Evolutionary conservation across 1,140 invertebrate genomes (phyloP), one percentile per base, ranked within the genome.

Genomic region (Daktulosphaira vitifoliae): DNA sequence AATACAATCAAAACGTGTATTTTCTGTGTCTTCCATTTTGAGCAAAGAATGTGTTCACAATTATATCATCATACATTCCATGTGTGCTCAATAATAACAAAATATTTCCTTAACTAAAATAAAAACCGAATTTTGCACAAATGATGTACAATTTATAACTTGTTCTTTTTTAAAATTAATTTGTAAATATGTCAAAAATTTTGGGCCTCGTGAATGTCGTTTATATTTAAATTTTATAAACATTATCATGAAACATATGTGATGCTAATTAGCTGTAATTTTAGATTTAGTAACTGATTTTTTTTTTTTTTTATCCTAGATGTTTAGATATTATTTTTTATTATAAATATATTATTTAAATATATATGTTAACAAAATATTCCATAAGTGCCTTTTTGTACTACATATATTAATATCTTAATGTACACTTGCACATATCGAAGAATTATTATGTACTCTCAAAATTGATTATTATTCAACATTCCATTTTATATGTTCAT

Each of bases 381-480:
- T 59, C 54, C 54, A 59, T 29, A 59, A 59, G 54, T 59, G 54
- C 54, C 54, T 59, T 59, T 59, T 59, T 59, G 39, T 59, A 59
- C 54, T 59, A 59, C 25, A 46, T 59, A 59, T 59, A 46, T 59
- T 59, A 44, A 7, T n/a, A 3, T 44, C 42, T 29, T 29, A 39
- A 59, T 59, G 54, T 59, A 39, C 54, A 44, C 44, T 38, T 46
- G 54, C 54, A 59, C 44, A 46, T 59, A 38, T 59, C 9, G 54
- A 46, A 38, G 42, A 59, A 59, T 59, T 59, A 46, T 59, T 16
- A 29, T 46, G 54, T 59, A 59, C n/a, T 38, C 54, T 59, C 54
- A 59, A 59, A 59, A 59, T 59, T 46, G 44, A 44, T 59, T n/a
- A n/a, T 33, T 59, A 59, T 46, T 59, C 39, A 46, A 59, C 54